Conservation (phyloP, 2,797 vertebrate species). For the Alca torda region DNA sequence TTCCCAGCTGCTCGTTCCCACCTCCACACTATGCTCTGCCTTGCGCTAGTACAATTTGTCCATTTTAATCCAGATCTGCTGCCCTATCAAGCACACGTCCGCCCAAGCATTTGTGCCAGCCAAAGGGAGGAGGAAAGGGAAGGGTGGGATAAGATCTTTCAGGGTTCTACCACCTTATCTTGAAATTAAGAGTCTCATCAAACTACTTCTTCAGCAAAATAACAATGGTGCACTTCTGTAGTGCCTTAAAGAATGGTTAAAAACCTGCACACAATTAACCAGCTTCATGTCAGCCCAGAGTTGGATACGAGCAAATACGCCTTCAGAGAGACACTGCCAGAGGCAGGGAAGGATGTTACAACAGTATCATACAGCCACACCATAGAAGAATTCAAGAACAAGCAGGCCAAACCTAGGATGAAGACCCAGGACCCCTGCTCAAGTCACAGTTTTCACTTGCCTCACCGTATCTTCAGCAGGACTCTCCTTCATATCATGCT, state of each 20-base stretch:
- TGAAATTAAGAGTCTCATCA: not conserved
- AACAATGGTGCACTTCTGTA: not conserved
- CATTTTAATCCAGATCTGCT: not conserved
- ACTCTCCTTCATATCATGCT: not conserved
- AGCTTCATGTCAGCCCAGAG: not conserved
- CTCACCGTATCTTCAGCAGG: not conserved
- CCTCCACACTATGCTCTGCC: not conserved
- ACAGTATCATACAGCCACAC: not conserved
- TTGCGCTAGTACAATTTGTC: not conserved
- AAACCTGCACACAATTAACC: not conserved
- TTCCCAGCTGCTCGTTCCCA: not conserved
- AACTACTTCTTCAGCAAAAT: not conserved
- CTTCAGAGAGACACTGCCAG: fast-evolving
- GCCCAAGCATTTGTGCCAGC: not conserved
- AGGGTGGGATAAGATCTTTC: not conserved
- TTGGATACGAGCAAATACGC: not conserved
- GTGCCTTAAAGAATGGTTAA: not conserved
- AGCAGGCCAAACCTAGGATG: not conserved
- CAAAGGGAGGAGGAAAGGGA: not conserved
- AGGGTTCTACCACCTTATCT: not conserved
- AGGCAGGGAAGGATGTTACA: not conserved
- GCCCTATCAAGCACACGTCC: not conserved
- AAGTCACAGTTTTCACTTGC: not conserved
- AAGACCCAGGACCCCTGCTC: not conserved
- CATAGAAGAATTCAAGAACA: not conserved